Percentiles rank a stretch among this genome's conserved stretches.
phyloP scores from a whole-genome alignment of 2,888 invertebrate genomes.

The Calameuta idolon region DNA sequence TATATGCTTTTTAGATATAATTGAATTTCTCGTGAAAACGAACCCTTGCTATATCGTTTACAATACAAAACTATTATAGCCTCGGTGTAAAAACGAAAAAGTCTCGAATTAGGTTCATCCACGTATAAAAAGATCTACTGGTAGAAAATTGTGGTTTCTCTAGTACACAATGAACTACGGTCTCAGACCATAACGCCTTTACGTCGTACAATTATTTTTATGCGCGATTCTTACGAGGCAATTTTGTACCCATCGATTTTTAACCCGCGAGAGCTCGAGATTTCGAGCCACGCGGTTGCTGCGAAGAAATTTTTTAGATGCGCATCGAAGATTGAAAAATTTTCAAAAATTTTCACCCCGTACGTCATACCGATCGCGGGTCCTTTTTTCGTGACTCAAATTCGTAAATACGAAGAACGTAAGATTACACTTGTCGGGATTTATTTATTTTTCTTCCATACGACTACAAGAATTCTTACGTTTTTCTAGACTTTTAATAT shows the following conservation, averaged over 20 bases:
- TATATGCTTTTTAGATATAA: background rate
- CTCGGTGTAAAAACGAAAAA: background rate
- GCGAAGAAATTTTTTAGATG: background rate
- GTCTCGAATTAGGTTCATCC: background rate
- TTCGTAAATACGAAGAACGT: background rate
- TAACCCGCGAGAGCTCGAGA: background rate
- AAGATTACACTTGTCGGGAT: background rate
- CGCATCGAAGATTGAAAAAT: background rate
- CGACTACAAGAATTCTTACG: background rate
- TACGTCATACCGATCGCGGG: background rate
- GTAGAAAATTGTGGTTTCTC: background rate
- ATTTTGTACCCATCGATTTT: background rate
- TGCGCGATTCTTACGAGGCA: background rate
- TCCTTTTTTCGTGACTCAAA: background rate
- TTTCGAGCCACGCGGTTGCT: background rate
- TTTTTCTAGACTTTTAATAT: background rate
- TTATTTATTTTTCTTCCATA: background rate
- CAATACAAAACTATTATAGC: background rate
- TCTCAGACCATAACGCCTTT: background rate
- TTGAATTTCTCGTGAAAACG: background rate
- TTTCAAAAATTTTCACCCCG: background rate
- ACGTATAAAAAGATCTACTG: background rate
- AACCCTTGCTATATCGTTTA: background rate
- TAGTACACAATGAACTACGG: background rate
- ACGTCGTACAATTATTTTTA: background rate